Conservation (phyloP, 1,140 invertebrate genomes). For the Tetranychus urticae region DNA sequence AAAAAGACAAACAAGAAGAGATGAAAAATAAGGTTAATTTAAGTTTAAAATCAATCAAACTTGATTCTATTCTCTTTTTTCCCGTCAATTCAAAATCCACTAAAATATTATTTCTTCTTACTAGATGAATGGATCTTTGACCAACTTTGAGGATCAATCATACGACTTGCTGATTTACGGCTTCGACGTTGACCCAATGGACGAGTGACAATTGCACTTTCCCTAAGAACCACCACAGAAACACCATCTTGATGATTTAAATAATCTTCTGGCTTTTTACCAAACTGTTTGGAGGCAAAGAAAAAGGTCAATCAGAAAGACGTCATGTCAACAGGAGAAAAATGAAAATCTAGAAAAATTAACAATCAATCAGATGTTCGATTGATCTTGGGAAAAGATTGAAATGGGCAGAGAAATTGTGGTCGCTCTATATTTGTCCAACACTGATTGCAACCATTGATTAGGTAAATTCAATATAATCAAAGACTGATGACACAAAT, state of each 20-base stretch:
- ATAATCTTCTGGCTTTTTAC: conserved; percentile 5
- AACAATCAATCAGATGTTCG: too few relatives aligned
- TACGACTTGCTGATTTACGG: neutral
- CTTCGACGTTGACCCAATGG: neutral
- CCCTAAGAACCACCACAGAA: neutral
- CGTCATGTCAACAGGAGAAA: too few relatives aligned
- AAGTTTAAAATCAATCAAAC: neutral
- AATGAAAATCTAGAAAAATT: too few relatives aligned
- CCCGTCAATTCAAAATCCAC: too few relatives aligned
- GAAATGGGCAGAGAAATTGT: too few relatives aligned
- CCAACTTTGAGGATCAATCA: neutral
- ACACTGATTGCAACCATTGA: too few relatives aligned
- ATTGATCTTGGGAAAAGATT: too few relatives aligned
- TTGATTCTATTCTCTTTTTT: neutral
- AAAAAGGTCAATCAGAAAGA: neutral
- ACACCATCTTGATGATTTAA: neutral
- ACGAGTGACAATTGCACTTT: neutral
- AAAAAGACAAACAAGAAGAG: too few relatives aligned
- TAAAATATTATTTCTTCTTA: neutral
- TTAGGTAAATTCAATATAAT: too few relatives aligned
- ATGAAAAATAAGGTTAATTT: too few relatives aligned
- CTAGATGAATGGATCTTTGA: neutral
- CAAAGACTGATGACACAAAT: too few relatives aligned
- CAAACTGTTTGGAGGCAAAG: neutral
- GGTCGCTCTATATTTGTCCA: too few relatives aligned